Evolutionary conservation across 2,888 invertebrate species (phyloP).

Genomic region (Andrena hattorfiana): DNA sequence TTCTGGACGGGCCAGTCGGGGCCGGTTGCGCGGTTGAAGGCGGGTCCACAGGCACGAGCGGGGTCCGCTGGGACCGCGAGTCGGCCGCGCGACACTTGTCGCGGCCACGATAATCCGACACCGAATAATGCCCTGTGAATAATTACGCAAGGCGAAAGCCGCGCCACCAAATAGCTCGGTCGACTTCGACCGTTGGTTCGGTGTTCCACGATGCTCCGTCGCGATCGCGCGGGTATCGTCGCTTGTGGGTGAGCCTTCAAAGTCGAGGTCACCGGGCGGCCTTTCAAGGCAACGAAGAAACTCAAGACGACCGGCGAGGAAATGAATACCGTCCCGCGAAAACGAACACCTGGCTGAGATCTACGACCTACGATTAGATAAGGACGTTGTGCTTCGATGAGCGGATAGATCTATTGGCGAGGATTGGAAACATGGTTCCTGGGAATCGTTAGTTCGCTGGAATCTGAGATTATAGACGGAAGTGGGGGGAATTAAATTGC

Average conservation of each 20-base stretch:
- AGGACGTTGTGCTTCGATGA: too few relatives aligned
- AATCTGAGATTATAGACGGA: background rate
- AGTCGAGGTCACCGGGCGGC: constrained; percentile 73
- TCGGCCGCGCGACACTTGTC: constrained; percentile 66
- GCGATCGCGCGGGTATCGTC: constrained; percentile 18
- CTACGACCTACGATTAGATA: background rate
- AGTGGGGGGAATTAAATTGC: background rate
- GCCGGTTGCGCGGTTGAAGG: constrained; percentile 36
- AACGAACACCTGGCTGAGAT: constrained; percentile 21
- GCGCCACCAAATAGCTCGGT: constrained; percentile 34
- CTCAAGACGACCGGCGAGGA: constrained; percentile 24
- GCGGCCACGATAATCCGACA: constrained; percentile 65
- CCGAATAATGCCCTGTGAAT: constrained; percentile 70
- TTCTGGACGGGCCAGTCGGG: constrained; percentile 9
- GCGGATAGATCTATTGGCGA: too few relatives aligned
- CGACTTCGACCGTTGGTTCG: constrained; percentile 27
- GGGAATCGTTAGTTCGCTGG: background rate
- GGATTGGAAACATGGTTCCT: too few relatives aligned
- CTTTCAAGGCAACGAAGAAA: constrained; percentile 75
- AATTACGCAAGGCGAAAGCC: constrained; percentile 67
- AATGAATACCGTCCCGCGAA: constrained; percentile 20
- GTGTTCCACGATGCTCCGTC: background rate
- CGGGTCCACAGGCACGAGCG: constrained; percentile 44
- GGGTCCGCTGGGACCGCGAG: constrained; percentile 26
- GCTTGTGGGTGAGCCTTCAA: constrained; percentile 70